A percentile compares a stretch with the other conserved stretches of the same genome.
Evolutionary conservation across 2,797 vertebrate genomes (phyloP).

Genomic region (Naso thynnoides): DNA sequence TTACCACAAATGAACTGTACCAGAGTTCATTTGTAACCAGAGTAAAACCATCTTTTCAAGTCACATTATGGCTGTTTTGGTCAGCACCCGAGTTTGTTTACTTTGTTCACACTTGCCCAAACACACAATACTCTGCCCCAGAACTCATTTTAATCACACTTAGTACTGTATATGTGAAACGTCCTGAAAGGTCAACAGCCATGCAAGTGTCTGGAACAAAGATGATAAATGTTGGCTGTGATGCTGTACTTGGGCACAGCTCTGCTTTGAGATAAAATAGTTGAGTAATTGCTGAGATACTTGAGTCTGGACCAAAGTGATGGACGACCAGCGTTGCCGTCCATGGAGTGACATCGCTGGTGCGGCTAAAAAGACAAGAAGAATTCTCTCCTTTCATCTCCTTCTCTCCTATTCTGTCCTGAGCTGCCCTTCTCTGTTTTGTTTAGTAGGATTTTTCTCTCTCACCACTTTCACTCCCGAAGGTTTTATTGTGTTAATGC

Average conservation of each 20-base stretch:
- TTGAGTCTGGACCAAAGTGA: neutral
- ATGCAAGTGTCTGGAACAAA: neutral
- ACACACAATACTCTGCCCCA: no score
- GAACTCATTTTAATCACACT: no score
- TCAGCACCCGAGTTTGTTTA: no score
- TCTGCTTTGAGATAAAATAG: neutral
- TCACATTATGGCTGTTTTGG: no score
- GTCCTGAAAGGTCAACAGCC: neutral
- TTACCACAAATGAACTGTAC: no score
- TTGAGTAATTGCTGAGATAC: neutral
- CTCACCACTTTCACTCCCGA: slow-evolving; percentile 57
- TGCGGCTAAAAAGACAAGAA: neutral
- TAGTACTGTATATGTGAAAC: no score
- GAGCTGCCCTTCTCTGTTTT: slow-evolving; percentile 51
- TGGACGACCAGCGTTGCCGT: neutral
- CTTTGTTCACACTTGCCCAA: no score
- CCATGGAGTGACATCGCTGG: neutral
- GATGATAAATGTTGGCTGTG: neutral
- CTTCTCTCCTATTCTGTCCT: slow-evolving; percentile 57
- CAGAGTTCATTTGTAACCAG: no score
- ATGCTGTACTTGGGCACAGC: neutral
- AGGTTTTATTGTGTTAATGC: slow-evolving; percentile 69
- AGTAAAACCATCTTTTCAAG: no score
- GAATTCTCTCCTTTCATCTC: slow-evolving; percentile 8
- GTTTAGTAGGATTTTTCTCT: slow-evolving; percentile 50